A percentile compares a stretch with the other conserved stretches of the same genome.
Evolutionary conservation across 1,140 invertebrate genomes (phyloP).

Genomic region (Apocrypta bakeri): DNA sequence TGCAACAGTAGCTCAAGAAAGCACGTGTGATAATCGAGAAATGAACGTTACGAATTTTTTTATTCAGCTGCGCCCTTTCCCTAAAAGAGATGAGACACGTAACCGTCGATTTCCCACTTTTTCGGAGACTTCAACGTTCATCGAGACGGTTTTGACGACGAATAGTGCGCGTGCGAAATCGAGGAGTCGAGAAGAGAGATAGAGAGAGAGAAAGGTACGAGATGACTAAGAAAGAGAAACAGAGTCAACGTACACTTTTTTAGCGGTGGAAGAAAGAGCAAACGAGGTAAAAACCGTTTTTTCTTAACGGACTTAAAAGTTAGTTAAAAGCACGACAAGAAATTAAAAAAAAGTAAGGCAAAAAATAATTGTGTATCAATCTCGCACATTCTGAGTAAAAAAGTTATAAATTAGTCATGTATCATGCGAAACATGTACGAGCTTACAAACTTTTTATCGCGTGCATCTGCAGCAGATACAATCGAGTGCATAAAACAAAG

Average conservation of each 20-base stretch:
- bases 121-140: not conserved
- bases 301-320: conserved; percentile 41
- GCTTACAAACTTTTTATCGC: not conserved
- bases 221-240: not conserved
- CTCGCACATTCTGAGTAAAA: not conserved
- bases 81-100: conserved; percentile 49
- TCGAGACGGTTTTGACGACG: not conserved
- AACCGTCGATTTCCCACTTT: conserved; percentile 57
- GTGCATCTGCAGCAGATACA: not conserved
- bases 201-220: too few species aligned
- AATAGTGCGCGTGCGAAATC: not conserved
- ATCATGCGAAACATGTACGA: too few species aligned
- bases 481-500: conserved; percentile 6
- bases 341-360: too few species aligned
- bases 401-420: too few species aligned
- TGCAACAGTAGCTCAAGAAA: not conserved
- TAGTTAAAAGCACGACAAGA: too few species aligned
- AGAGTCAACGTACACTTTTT: not conserved
- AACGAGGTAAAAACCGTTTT: conserved; percentile 45
- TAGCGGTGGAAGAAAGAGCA: conserved; percentile 20
- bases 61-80: conserved; percentile 50
- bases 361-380: too few species aligned
- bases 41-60: conserved; percentile 53
- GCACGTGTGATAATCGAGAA: conserved; percentile 28
- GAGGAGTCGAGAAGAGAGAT: not conserved